Evolutionary conservation across 1,140 invertebrate genomes (phyloP).

Genomic region (Cherax destructor): DNA sequence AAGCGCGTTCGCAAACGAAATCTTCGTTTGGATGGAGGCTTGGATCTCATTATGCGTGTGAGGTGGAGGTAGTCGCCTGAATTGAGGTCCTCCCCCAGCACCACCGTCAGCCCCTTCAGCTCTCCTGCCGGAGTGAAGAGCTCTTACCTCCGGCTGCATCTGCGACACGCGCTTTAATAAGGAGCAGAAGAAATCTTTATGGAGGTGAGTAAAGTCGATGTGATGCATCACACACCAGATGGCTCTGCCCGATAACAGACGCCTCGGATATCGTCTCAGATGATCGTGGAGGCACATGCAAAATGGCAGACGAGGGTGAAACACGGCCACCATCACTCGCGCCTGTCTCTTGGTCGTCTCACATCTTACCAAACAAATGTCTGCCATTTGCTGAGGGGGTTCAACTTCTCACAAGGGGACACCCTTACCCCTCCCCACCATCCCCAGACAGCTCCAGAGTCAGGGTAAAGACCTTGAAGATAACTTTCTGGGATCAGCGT

Average conservation of each 20-base stretch:
- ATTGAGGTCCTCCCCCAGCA: too few relatives aligned
- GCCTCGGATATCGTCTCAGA: constrained; percentile 33
- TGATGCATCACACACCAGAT: constrained; percentile 54
- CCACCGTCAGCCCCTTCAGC: background rate
- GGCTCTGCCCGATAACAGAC: constrained; percentile 43
- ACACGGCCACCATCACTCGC: constrained; percentile 52
- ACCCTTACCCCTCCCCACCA: background rate
- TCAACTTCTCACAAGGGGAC: constrained; percentile 21
- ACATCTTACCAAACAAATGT: constrained; percentile 55
- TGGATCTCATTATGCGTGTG: too few relatives aligned
- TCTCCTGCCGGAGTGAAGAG: constrained; percentile 33
- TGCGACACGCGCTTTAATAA: constrained; percentile 55
- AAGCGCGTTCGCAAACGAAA: too few relatives aligned
- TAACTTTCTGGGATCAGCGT: background rate
- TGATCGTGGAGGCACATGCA: constrained; percentile 59
- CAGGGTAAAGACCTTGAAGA: background rate
- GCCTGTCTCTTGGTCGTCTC: constrained; percentile 53
- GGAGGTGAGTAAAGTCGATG: constrained; percentile 48
- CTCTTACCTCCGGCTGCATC: constrained; percentile 25
- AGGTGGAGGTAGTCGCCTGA: too few relatives aligned
- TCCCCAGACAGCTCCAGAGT: background rate
- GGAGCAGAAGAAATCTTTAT: constrained; percentile 51
- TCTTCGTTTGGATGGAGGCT: too few relatives aligned
- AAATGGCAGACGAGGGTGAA: constrained; percentile 47
- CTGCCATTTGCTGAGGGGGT: constrained; percentile 55